phyloP scores from a whole-genome alignment of 2,888 invertebrate species.

The Andrena trimmerana region DNA sequence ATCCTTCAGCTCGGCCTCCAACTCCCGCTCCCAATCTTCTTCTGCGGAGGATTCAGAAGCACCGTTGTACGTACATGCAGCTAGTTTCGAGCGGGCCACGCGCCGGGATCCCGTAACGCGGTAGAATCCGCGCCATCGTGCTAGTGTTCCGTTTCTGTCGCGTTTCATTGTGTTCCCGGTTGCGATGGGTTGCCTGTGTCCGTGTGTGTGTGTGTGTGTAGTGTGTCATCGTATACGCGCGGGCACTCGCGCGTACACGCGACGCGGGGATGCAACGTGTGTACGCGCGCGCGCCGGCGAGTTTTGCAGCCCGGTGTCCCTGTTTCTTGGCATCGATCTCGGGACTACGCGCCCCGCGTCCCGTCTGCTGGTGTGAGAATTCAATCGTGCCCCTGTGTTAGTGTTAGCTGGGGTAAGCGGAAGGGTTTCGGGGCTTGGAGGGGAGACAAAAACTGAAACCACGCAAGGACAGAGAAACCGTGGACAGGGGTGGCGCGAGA shows the following conservation, averaged over 20 bases:
- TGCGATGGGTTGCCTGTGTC: constrained; percentile 33
- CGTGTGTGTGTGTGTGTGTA: background rate
- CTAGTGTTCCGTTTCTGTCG: constrained; percentile 11
- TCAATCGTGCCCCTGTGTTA: constrained; percentile 43
- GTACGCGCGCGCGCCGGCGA: background rate
- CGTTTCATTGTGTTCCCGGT: constrained; percentile 26
- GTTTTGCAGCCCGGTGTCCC: constrained; percentile 25
- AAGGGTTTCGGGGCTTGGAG: background rate
- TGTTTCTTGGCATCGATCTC: constrained; percentile 57
- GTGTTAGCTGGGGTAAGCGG: constrained; percentile 38
- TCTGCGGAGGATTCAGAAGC: constrained; percentile 86
- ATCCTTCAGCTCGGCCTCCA: constrained; percentile 97
- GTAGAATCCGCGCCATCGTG: constrained; percentile 4
- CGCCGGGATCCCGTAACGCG: constrained; percentile 51
- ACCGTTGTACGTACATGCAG: constrained; percentile 76
- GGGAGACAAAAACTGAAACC: constrained; percentile 48
- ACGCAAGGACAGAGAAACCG: constrained; percentile 31
- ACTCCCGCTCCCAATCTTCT: constrained; percentile 98
- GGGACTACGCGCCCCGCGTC: constrained; percentile 31
- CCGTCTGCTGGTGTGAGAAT: constrained; percentile 30
- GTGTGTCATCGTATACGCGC: background rate
- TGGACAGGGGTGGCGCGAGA: constrained; percentile 25
- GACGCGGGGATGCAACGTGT: too few relatives aligned
- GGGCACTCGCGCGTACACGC: background rate
- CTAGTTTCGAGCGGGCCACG: constrained; percentile 80